phyloP scores from a whole-genome alignment of 2,888 invertebrate species.

The Biston stratarius region DNA sequence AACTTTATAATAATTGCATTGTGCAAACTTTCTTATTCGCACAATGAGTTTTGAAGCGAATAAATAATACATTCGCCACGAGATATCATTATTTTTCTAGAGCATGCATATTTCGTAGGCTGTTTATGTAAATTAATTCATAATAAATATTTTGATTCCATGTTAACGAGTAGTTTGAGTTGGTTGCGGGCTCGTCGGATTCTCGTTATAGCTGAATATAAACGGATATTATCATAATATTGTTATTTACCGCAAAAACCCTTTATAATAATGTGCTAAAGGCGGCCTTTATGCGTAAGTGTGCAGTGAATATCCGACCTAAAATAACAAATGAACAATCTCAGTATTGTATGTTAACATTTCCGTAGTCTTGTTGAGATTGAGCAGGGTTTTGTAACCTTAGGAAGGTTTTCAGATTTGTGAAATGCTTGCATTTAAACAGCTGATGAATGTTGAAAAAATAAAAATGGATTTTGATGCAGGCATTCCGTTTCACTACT shows the following conservation, averaged over 20 bases:
- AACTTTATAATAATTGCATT: background rate
- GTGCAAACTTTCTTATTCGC: background rate
- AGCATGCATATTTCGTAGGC: slow-evolving; percentile 70
- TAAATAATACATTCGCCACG: background rate
- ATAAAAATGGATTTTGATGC: background rate
- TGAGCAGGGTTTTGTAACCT: slow-evolving; percentile 8
- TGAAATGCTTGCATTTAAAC: background rate
- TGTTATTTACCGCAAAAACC: slow-evolving; percentile 68
- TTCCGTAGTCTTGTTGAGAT: slow-evolving; percentile 22
- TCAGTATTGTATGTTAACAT: slow-evolving; percentile 16
- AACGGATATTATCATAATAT: slow-evolving; percentile 77
- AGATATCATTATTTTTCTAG: slow-evolving; percentile 50
- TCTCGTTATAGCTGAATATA: slow-evolving; percentile 77
- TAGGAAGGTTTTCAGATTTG: slow-evolving; percentile 4
- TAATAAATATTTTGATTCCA: slow-evolving; percentile 82
- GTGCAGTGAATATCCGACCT: slow-evolving; percentile 32
- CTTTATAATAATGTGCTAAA: slow-evolving; percentile 37
- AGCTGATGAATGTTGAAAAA: background rate
- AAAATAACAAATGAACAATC: slow-evolving; percentile 30
- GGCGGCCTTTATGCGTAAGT: slow-evolving; percentile 38
- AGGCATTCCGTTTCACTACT: no score
- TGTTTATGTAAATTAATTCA: slow-evolving; percentile 83
- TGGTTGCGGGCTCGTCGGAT: slow-evolving; percentile 66
- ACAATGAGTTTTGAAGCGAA: slow-evolving; percentile 5
- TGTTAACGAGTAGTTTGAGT: slow-evolving; percentile 78